Evolutionary conservation across 2,888 invertebrate genomes (phyloP), one percentile per base, ranked within the genome.

Genomic region (Eustalomyia histrio): DNA sequence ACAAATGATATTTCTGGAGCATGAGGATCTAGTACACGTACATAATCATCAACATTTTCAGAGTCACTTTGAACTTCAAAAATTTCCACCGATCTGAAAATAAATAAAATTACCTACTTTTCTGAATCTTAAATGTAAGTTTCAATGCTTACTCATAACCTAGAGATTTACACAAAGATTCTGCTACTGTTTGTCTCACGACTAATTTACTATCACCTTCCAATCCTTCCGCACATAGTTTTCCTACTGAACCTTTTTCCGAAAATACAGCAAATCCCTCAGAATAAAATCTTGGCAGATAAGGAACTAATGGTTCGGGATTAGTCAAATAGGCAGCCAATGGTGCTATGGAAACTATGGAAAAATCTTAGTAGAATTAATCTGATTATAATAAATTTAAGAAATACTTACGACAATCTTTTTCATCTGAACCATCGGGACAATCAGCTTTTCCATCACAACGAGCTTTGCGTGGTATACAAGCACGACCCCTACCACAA

Each of bases 401-500:
- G 18, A 5, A 16, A 17, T 43, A 93, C 96, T 94, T 91, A 97
- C 97, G 91, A 88, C 97, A 97, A 84, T 95, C 95, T 85, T 94
- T 92, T 89, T 97, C 97, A 86, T 97, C 97, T 83, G 95, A 95
- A 39, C 95, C 96, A 88, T 97, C 96, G 0, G 95, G 94, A 86
- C 97, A 97, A 90, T 97, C 97, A 0, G 92, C 92, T 71, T 94
- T 93, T 64, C 97, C 97, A 87, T 97, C 96, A 88, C 97, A 97
- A 78, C 95, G 92, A 84, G 94, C 92, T 69, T 92, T 92, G 9
- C 91, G 90, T 0, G 94, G 93, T 83, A 97, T 93, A 88, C 97
- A 97, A 33, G 93, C 92, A 74, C 95, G 92, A 65, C 95, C 94
- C 65, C 95, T 92, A 0, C 97, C 97, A 87, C 97, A 97, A 85